phyloP scores from a whole-genome alignment of 2,113 vertebrate species.

The Leptocoma aspasia region DNA sequence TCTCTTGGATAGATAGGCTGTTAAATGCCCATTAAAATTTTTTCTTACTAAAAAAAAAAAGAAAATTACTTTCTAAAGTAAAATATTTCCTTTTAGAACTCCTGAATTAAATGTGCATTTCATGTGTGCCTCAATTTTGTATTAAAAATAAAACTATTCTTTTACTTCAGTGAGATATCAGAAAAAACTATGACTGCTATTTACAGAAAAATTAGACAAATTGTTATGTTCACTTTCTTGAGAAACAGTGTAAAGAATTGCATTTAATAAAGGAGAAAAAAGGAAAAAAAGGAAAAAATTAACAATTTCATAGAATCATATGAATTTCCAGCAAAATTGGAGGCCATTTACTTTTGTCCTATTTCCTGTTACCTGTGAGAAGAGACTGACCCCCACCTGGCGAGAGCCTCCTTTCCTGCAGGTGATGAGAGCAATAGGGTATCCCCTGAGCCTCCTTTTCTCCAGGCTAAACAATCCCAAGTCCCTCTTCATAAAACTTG shows the following conservation, averaged over 20 bases:
- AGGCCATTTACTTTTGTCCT: background rate
- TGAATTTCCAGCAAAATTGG: background rate
- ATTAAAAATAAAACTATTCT: background rate
- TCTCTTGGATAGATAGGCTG: fast-evolving
- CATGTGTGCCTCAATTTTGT: background rate
- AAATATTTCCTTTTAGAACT: background rate
- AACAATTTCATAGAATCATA: background rate
- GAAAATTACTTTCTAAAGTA: background rate
- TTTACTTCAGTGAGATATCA: background rate
- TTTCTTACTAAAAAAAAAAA: background rate
- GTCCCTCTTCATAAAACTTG: background rate
- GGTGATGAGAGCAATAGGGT: background rate
- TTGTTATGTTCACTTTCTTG: background rate
- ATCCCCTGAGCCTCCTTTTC: background rate
- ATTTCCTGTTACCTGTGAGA: background rate
- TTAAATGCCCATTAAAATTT: background rate
- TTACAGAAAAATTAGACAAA: background rate
- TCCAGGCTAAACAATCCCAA: background rate
- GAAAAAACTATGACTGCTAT: background rate
- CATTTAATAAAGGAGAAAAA: background rate
- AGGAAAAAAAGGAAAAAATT: fast-evolving
- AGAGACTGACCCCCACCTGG: background rate
- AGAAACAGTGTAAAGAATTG: background rate
- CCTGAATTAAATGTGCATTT: background rate
- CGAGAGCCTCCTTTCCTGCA: background rate